Evolutionary conservation across 2,113 vertebrate genomes (phyloP), one percentile per base, ranked within the genome.

Genomic region (Sigmodon hispidus): DNA sequence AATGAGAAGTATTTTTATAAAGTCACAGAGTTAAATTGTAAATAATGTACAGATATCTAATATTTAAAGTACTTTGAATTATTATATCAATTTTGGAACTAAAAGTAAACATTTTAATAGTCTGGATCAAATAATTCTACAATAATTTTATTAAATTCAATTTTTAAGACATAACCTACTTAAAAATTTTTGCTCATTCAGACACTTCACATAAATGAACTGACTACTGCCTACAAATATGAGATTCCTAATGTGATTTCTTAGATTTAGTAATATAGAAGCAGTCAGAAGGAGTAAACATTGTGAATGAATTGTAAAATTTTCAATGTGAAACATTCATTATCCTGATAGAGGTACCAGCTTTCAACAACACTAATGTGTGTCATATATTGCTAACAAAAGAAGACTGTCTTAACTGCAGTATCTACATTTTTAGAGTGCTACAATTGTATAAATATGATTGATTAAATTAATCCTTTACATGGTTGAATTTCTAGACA

Each of bases 241-340:
- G 8, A 87, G 15, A 17, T n/a, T 70, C 4, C 11, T 36, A 26
- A 34, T 85, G 15, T 22, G 69, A 12, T 34, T 17, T 24, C 2
- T 87, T 21, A 70, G 29, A 7, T 80, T 83, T 4, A 29, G 17
- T 57, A 81, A 87, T 48, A 63, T 26, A 65, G 26, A 87, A 63
- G 1, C 1, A 22, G 7, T 70, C 29, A 55, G 86, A 43, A 12
- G 0, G 0, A 50, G 7, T 16, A 59, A 81, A 77, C 0, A 36
- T 5, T 12, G 40, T 6, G 19, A 55, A 4, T 81, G 1, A 1
- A 55, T 6, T 57, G 2, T 3, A 7, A 48, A 15, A 29, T 9
- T 92, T 90, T 77, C 10, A 57, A 52, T 72, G 3, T 9, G 24
- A 81, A 70, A 4, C 22, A 57, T 87, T 29, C 5, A 40, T 48